A percentile compares a stretch with the other conserved stretches of the same genome.
Evolutionary conservation across 1,140 invertebrate genomes (phyloP).

Genomic region (Aphis craccivora): DNA sequence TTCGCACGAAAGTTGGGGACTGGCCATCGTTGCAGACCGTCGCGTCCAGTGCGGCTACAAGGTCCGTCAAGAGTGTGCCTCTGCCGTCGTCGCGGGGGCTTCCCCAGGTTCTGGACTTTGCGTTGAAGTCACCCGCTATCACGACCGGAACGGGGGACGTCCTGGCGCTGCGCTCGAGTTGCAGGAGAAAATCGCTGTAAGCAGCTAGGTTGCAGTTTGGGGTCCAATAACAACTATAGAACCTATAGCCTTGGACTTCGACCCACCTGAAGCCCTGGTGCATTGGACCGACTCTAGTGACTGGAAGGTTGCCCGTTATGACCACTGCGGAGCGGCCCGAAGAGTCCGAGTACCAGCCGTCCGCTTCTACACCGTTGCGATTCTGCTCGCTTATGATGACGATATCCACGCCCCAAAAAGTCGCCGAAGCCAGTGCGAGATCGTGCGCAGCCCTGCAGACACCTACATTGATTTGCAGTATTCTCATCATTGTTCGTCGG

Average conservation of each 20-base stretch:
- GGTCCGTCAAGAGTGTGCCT: neutral
- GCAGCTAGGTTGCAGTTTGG: neutral
- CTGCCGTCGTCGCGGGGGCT: neutral
- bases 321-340: neutral
- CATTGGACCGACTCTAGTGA: neutral
- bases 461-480: too few species aligned
- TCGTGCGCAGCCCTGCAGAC: neutral
- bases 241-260: neutral
- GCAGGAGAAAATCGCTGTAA: neutral
- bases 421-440: neutral
- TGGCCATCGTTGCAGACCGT: too few species aligned
- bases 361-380: neutral
- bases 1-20: too few species aligned
- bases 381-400: neutral
- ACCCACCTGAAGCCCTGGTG: neutral
- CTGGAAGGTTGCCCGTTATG: too few species aligned
- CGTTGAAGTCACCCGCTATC: neutral
- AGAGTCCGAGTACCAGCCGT: neutral
- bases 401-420: neutral
- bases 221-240: neutral
- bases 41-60: too few species aligned
- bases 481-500: too few species aligned
- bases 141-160: neutral
- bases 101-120: neutral
- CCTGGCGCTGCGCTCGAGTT: neutral